These are phyloP conservation scores for Apogon talboti DNA, from an alignment of 2,797 vertebrate genomes.

Conservation along the genomic window DNA sequence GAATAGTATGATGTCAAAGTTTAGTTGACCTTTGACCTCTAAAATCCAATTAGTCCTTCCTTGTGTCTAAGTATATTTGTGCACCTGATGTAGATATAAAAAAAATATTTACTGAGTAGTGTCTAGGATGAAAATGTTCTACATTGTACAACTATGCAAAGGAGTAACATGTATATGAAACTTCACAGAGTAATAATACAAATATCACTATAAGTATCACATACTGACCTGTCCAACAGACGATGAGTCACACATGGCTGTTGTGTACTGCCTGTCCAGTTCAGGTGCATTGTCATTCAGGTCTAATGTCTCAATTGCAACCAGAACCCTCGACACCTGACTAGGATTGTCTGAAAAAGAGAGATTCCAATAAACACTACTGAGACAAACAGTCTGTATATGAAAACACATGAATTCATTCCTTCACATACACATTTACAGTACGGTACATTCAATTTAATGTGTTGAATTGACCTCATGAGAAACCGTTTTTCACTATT, in stretches of 20 bases:
- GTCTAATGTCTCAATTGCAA: slow-evolving; percentile 89
- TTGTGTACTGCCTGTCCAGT: slow-evolving; percentile 88
- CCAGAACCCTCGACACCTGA: slow-evolving; percentile 87
- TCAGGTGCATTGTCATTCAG: slow-evolving; percentile 92
- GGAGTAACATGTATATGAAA: no score
- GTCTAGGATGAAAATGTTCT: no score
- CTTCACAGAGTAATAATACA: not conserved
- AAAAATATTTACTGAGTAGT: no score
- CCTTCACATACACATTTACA: slow-evolving; percentile 30
- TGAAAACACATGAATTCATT: slow-evolving; percentile 20
- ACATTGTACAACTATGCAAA: no score
- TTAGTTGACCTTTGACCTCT: no score
- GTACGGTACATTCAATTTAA: no score
- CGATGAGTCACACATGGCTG: slow-evolving; percentile 90
- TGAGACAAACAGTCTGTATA: not conserved
- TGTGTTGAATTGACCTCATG: slow-evolving; percentile 46
- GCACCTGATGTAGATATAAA: no score
- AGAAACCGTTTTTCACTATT: slow-evolving; percentile 43
- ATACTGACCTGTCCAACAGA: slow-evolving; percentile 87
- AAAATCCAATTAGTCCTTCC: no score
- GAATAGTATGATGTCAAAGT: no score
- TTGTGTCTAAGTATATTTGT: no score
- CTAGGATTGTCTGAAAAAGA: slow-evolving; percentile 88
- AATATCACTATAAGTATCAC: no score
- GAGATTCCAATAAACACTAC: slow-evolving; percentile 33